Evolutionary conservation across 2,797 vertebrate species (phyloP).

Genomic region (Synanceia verrucosa): DNA sequence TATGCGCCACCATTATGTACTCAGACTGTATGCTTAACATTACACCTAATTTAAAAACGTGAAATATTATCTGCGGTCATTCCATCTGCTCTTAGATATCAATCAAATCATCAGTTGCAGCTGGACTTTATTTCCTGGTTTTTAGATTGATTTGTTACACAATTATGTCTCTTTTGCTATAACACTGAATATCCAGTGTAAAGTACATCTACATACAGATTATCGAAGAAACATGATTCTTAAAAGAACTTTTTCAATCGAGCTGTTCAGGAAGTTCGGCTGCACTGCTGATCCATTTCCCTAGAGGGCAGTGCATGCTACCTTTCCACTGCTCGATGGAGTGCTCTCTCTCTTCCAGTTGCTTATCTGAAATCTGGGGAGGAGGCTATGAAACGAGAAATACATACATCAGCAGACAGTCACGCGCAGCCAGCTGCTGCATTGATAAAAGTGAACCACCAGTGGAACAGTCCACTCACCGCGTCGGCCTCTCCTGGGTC

Average conservation of each 20-base stretch:
- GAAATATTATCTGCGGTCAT: no score
- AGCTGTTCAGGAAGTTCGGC: background rate
- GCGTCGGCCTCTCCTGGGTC: constrained; percentile 94
- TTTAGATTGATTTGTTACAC: background rate
- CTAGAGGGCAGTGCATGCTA: constrained; percentile 74
- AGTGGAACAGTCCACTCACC: constrained; percentile 81
- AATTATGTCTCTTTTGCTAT: background rate
- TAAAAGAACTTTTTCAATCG: background rate
- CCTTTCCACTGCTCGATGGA: constrained; percentile 99
- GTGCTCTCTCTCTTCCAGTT: constrained; percentile 96
- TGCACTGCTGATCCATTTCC: constrained; percentile 27
- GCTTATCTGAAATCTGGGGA: constrained; percentile 96
- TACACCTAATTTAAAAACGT: background rate
- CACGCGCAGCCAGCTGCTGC: background rate
- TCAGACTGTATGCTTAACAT: background rate
- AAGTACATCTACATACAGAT: background rate
- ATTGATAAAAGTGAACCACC: background rate
- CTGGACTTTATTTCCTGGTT: background rate
- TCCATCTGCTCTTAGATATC: background rate
- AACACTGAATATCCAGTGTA: background rate
- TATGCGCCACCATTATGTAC: background rate
- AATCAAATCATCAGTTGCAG: background rate
- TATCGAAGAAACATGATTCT: background rate
- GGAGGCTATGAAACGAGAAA: constrained; percentile 85
- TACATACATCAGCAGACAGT: constrained; percentile 18